Percentiles rank a stretch among this genome's conserved stretches.
Evolutionary conservation across 2,888 invertebrate species (phyloP).

Genomic region (Folsomia candida): DNA sequence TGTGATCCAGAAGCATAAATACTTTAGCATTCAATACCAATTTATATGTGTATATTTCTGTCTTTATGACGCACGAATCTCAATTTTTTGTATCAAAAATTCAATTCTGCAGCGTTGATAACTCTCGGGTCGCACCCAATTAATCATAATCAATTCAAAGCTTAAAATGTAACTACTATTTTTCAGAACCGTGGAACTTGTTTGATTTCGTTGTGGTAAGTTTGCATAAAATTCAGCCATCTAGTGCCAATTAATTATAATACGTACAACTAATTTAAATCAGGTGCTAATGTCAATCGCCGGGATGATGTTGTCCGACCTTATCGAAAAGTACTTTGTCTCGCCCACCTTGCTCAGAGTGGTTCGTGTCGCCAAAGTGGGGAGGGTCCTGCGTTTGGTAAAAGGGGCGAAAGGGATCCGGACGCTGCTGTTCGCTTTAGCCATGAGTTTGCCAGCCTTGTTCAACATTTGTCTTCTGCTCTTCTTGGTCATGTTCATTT

Average conservation of each 20-base stretch:
- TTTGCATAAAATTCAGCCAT: neutral
- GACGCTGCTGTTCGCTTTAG: conserved; percentile 92
- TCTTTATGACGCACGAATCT: too few relatives aligned
- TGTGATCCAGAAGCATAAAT: too few relatives aligned
- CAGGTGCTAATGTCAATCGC: conserved; percentile 46
- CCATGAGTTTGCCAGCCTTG: conserved; percentile 96
- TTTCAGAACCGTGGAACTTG: conserved; percentile 61
- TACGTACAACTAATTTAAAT: conserved; percentile 14
- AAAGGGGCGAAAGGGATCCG: conserved; percentile 98
- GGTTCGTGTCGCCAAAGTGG: conserved; percentile 96
- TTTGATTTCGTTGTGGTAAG: conserved; percentile 3
- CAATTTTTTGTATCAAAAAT: too few relatives aligned
- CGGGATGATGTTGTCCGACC: conserved; percentile 94
- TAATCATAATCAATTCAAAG: too few relatives aligned
- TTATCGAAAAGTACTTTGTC: conserved; percentile 95
- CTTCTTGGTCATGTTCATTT: conserved; percentile 98
- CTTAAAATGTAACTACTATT: too few relatives aligned
- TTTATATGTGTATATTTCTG: neutral
- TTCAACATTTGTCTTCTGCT: conserved; percentile 98
- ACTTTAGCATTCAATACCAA: too few relatives aligned
- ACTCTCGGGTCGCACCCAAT: too few relatives aligned
- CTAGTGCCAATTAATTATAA: neutral
- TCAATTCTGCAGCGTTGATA: too few relatives aligned
- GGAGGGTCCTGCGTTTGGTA: conserved; percentile 91
- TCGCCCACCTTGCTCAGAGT: conserved; percentile 96